These are phyloP conservation scores for Chalcosyrphus nemorum DNA, from an alignment of 2,888 invertebrate species.

Conservation along the genomic window DNA sequence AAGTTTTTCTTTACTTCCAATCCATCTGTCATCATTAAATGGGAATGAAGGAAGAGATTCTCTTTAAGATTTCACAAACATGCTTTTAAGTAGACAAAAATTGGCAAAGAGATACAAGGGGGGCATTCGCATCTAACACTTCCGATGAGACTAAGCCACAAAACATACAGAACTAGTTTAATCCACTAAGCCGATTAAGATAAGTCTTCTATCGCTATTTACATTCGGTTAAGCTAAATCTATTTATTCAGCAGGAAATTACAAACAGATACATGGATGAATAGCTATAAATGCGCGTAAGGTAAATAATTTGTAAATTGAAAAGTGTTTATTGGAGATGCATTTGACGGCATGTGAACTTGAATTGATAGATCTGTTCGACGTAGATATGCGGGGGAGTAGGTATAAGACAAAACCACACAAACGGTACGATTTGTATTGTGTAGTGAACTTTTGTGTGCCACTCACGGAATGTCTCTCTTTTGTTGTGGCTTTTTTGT, in stretches of 20 bases:
- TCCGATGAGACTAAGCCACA: neutral
- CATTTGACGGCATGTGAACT: slow-evolving; percentile 61
- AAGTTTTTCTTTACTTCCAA: slow-evolving; percentile 40
- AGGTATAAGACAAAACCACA: slow-evolving; percentile 8
- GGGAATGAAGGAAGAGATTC: slow-evolving; percentile 47
- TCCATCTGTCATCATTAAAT: slow-evolving; percentile 67
- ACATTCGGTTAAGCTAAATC: neutral
- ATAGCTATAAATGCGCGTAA: slow-evolving; percentile 8
- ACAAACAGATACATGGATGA: neutral
- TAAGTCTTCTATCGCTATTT: neutral
- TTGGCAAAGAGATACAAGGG: slow-evolving; percentile 17
- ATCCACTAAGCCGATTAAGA: slow-evolving; percentile 50
- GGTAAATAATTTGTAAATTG: slow-evolving; percentile 30
- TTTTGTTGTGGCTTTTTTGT: slow-evolving; percentile 66
- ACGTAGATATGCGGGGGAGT: neutral
- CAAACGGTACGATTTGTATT: neutral
- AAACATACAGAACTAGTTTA: slow-evolving; percentile 36
- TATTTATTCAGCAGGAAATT: slow-evolving; percentile 46
- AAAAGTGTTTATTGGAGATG: slow-evolving; percentile 5
- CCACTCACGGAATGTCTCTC: slow-evolving; percentile 58
- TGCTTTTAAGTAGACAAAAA: slow-evolving; percentile 50
- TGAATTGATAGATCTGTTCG: slow-evolving; percentile 39
- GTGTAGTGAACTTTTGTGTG: slow-evolving; percentile 25
- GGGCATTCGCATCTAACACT: neutral
- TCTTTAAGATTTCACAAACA: slow-evolving; percentile 65